Evolutionary conservation across 2,888 invertebrate genomes (phyloP), one percentile per base, ranked within the genome.

Genomic region (Papilio protenor): DNA sequence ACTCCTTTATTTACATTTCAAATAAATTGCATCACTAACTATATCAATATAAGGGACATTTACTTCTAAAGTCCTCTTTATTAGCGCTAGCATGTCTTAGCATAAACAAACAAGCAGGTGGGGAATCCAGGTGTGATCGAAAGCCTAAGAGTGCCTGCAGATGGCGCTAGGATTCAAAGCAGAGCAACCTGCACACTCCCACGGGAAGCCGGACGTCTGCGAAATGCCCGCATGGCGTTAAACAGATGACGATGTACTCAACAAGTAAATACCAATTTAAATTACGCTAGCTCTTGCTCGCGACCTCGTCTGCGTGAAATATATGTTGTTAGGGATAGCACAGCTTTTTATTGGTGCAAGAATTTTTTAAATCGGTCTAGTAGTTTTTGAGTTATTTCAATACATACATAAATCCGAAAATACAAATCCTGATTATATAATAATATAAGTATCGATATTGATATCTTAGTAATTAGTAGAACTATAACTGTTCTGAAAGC

Each of bases 61-160:
- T 33, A 33, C 33, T 33, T 14, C 16, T 16, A 49, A 49, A 49
- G 49, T 49, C 14, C 14, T 14, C 16, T 49, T 49, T 52, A 16
- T n/a, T 11, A 57, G n/a, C 45, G 64, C 33, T 45, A 66, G 64
- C 33, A 45, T 40, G 18, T 64, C 18, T 64, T 64, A 64, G 40
- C 64, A 64, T 18, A 66, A 66, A 33, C 64, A 66, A 64, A 57
- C 21, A 40, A 59, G 49, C 74, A 74, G 74, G 33, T 74, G 74
- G 49, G n/a, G 74, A 74, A 64, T 27, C 40, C 66, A 69, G 66
- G 66, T 69, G 66, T 69, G 14, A 69, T 69, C n/a, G 66, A 69
- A 69, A 69, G 11, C 66, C 45, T 69, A 69, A 45, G 66, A 69
- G 3, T n/a, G 12, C n/a, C 5, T 21, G 27, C 74, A 74, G 74